Conservation (phyloP, 2,888 invertebrate genomes). For the Campoplex nolae region DNA sequence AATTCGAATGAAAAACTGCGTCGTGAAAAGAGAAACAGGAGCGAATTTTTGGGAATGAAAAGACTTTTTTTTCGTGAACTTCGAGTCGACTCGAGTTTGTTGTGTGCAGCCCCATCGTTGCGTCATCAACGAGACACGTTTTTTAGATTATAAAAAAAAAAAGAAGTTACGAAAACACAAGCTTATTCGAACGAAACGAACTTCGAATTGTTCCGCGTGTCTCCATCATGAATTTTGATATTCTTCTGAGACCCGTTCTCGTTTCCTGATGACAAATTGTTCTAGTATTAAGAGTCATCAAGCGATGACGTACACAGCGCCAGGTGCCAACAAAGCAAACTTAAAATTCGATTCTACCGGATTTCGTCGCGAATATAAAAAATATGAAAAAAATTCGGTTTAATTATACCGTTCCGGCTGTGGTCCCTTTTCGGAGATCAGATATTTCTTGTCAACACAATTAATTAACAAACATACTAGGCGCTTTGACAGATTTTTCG, state of each 20-base stretch:
- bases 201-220: constrained; percentile 33
- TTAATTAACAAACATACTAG: too few relatives aligned
- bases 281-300: constrained; percentile 18
- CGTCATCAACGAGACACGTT: constrained; percentile 15
- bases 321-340: too few relatives aligned
- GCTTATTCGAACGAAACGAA: not conserved
- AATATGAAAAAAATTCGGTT: too few relatives aligned
- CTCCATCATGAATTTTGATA: constrained; percentile 54
- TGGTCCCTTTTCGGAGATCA: too few relatives aligned
- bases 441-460: too few relatives aligned
- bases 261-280: constrained; percentile 28
- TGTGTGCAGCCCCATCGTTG: constrained; percentile 39
- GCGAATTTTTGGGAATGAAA: constrained; percentile 6
- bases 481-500: too few relatives aligned
- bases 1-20: not conserved
- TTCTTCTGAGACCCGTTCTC: constrained; percentile 32
- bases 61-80: constrained; percentile 42
- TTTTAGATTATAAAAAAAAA: not conserved
- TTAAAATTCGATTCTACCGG: too few relatives aligned
- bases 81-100: constrained; percentile 33
- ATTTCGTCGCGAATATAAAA: too few relatives aligned
- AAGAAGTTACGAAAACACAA: not conserved
- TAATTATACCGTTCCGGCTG: too few relatives aligned
- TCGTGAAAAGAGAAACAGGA: not conserved
- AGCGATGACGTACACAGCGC: too few relatives aligned